Base-by-base conservation (phyloP, 2,888 invertebrate species). In the Venustoraphidia nigricollis region DNA sequence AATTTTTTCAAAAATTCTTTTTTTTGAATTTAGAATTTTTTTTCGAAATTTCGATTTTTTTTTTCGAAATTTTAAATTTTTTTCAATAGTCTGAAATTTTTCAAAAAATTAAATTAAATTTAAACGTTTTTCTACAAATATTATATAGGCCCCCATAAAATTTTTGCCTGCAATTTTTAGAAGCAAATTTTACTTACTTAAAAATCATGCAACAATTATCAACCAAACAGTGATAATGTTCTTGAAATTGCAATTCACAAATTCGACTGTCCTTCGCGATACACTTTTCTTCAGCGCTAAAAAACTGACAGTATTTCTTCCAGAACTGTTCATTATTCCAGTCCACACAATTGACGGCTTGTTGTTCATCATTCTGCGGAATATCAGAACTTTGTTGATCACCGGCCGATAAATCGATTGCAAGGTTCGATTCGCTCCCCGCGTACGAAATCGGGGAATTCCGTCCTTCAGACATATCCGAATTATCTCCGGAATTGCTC, bases 181-280 rank as follows among this genome's bases (percentile, higher is more conserved):
- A n/a, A n/a, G 6, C 6, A 27, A 27, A 5, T 27, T 27, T 27
- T 44, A 60, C 62, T 64, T 66, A 80, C 81, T 76, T 77, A 59
- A 82, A 80, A 13, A 78, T 75, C 71, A 81, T 76, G 54, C 81
- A 81, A 63, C 88, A 89, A 48, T 77, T 74, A 54, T 86, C 83
- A 9, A 83, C 79, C 53, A 81, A 75, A 65, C 93, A 93, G 59
- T 93, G 92, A 62, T 84, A 90, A 62, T 93, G 93, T 53, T 91
- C 91, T 54, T 82, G 81, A 57, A 80, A 79, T 14, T 78, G 72
- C 51, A 79, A 76, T 59, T 73, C 72, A 59, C 79, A 79, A 27
- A 27, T 27, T 27, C 27, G 3, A 27, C 67, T 36, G 3, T 40
- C 41, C 13, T 59, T 59, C 9, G 51, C 54, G 13, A 47, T 51